A percentile compares a stretch with the other conserved stretches of the same genome.
phyloP scores from a whole-genome alignment of 1,140 invertebrate genomes.

The Ceratosolen solmsi region DNA sequence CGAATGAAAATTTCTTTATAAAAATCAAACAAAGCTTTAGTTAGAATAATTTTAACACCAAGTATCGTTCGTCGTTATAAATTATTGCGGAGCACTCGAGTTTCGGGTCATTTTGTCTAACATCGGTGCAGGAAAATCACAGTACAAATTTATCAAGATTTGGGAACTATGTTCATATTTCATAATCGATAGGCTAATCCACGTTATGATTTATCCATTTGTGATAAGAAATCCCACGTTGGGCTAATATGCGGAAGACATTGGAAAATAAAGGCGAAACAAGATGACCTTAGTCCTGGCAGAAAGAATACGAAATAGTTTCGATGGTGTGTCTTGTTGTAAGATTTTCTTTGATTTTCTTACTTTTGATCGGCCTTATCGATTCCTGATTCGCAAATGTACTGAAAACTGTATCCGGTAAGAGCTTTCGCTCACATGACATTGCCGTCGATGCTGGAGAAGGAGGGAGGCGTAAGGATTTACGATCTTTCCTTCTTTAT shows the following conservation, averaged over 20 bases:
- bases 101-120: background rate
- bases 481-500: conserved; percentile 24
- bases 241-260: background rate
- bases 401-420: background rate
- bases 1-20: background rate
- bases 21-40: background rate
- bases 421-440: background rate
- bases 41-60: background rate
- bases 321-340: too few species aligned
- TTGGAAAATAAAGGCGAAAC: background rate
- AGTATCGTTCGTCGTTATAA: background rate
- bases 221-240: background rate
- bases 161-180: too few species aligned
- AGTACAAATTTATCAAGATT: conserved; percentile 15
- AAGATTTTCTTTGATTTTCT: background rate
- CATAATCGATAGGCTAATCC: background rate
- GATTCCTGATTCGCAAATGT: background rate
- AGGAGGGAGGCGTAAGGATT: background rate
- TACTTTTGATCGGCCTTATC: background rate
- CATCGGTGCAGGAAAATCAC: conserved; percentile 15
- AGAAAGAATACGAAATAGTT: conserved; percentile 1
- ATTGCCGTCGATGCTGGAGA: background rate
- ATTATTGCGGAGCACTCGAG: background rate
- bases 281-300: background rate
- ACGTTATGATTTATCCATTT: background rate